phyloP scores from a whole-genome alignment of 2,113 vertebrate species.

The Malurus alboscapulatus region DNA sequence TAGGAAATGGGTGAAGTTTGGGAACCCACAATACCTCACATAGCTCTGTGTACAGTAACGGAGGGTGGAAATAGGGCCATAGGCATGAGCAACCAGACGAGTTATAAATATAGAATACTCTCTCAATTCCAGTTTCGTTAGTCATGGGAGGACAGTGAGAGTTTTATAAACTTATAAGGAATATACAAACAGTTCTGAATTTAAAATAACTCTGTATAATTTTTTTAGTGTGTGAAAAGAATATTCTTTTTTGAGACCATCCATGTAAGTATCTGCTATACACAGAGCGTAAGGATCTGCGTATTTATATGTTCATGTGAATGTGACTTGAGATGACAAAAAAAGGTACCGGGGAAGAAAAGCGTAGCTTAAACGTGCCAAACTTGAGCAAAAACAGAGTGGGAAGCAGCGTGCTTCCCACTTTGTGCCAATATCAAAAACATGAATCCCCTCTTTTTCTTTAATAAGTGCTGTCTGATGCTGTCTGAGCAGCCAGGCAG shows the following conservation, averaged over 20 bases:
- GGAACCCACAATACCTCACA: constrained; percentile 83
- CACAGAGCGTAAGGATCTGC: constrained; percentile 36
- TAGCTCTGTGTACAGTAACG: constrained; percentile 83
- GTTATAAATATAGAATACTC: constrained; percentile 91
- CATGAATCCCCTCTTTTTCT: not conserved
- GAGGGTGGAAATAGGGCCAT: constrained; percentile 81
- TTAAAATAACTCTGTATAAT: constrained; percentile 76
- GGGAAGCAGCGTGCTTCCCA: not conserved
- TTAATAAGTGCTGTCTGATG: not conserved
- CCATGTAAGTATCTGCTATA: constrained; percentile 64
- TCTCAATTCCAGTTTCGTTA: constrained; percentile 84
- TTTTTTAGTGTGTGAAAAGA: constrained; percentile 75
- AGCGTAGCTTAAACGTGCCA: constrained; percentile 1
- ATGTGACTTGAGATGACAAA: constrained; percentile 43
- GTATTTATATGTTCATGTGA: constrained; percentile 38
- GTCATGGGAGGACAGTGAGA: constrained; percentile 82
- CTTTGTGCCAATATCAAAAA: not conserved
- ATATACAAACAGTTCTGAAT: constrained; percentile 81
- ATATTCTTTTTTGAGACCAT: constrained; percentile 65
- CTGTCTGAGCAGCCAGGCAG: not conserved
- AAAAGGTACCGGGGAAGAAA: constrained; percentile 32
- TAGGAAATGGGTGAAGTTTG: constrained; percentile 81
- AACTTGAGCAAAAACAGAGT: constrained; percentile 27
- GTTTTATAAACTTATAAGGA: constrained; percentile 89
- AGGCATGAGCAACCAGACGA: constrained; percentile 74